Conservation (phyloP, 2,888 invertebrate genomes). For the Timandra comae region DNA sequence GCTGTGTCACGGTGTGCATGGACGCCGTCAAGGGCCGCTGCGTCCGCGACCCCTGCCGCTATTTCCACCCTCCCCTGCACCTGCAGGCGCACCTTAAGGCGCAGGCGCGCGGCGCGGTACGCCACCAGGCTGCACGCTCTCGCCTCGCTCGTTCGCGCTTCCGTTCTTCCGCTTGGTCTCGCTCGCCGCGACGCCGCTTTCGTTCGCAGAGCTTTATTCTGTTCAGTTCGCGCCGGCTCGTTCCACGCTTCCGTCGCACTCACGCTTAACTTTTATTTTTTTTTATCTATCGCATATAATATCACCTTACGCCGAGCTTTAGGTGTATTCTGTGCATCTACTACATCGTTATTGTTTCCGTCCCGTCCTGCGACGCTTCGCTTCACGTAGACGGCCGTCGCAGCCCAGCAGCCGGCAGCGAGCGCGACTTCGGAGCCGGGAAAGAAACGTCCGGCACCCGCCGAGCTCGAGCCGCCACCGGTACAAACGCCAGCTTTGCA, state of each 20-base stretch:
- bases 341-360: conserved; percentile 77
- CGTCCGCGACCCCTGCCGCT: conserved; percentile 99
- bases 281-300: conserved; percentile 71
- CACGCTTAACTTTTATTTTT: conserved; percentile 73
- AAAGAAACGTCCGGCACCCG: conserved; percentile 94
- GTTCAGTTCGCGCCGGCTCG: conserved; percentile 67
- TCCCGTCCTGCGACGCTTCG: conserved; percentile 77
- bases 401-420: conserved; percentile 80
- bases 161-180: conserved; percentile 70
- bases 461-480: conserved; percentile 85
- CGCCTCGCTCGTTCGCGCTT: conserved; percentile 72
- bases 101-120: conserved; percentile 96
- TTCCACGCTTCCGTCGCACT: conserved; percentile 77
- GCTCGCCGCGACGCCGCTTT: conserved; percentile 73
- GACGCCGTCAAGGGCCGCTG: conserved; percentile 99
- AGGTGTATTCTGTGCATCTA: conserved; percentile 77
- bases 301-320: conserved; percentile 74
- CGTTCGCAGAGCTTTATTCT: conserved; percentile 70
- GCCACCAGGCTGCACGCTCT: conserved; percentile 81
- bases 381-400: conserved; percentile 75
- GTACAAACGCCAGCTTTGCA: conserved; percentile 87
- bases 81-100: conserved; percentile 99
- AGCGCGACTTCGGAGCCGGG: conserved; percentile 86
- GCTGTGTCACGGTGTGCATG: conserved; percentile 99
- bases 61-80: conserved; percentile 99